Conservation (phyloP, 92 coral and sea anemone genomes). For the Zoanthus sansibaricus region DNA sequence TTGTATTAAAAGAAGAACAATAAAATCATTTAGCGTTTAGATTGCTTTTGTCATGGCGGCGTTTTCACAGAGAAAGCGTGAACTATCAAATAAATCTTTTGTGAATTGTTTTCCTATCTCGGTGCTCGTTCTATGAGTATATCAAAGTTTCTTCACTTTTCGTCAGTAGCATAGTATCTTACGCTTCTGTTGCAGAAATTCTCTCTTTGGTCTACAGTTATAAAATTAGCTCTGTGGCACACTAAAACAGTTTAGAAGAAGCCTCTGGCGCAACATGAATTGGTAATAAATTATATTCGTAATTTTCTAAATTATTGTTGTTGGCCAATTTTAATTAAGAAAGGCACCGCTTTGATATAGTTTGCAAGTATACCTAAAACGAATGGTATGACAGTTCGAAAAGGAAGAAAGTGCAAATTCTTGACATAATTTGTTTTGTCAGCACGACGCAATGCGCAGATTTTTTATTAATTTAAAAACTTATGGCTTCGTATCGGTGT, state of each 20-base stretch:
- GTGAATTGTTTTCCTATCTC: slow-evolving; percentile 29
- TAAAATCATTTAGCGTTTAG: slow-evolving; percentile 86
- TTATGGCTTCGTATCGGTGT: slow-evolving; percentile 3
- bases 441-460: slow-evolving; percentile 3
- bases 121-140: background rate
- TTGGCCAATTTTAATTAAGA: slow-evolving; percentile 38
- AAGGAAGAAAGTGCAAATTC: slow-evolving; percentile 16
- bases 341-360: background rate
- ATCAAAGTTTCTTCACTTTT: background rate
- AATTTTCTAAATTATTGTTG: slow-evolving; percentile 43
- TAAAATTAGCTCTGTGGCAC: background rate
- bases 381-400: background rate
- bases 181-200: background rate
- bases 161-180: background rate
- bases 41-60: slow-evolving; percentile 82
- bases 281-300: slow-evolving; percentile 29
- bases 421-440: slow-evolving; percentile 7
- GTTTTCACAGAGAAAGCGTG: slow-evolving; percentile 71
- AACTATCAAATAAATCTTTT: slow-evolving; percentile 62
- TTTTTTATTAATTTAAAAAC: slow-evolving; percentile 14
- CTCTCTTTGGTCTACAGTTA: background rate
- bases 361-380: background rate
- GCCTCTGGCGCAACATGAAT: background rate
- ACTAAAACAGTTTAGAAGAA: background rate
- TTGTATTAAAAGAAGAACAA: slow-evolving; percentile 90